phyloP scores from a whole-genome alignment of 1,140 invertebrate genomes.

The Tyrophagus putrescentiae region DNA sequence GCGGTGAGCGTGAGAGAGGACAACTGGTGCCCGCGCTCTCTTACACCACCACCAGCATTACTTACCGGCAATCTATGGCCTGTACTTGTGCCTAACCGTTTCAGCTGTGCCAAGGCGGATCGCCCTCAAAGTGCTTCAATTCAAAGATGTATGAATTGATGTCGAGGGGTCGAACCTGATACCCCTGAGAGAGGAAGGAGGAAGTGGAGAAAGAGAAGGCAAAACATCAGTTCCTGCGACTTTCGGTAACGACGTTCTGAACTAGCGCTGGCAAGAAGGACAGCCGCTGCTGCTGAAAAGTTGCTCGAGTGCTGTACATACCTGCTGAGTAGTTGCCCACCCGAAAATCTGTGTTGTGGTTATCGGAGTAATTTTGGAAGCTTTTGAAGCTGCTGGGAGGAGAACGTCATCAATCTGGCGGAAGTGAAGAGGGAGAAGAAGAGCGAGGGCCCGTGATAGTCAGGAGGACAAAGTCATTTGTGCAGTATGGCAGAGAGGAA shows the following conservation, averaged over 20 bases:
- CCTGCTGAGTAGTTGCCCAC: slow-evolving; percentile 18
- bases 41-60: no score
- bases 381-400: background rate
- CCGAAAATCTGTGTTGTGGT: slow-evolving; percentile 14
- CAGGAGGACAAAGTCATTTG: no score
- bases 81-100: background rate
- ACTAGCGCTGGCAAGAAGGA: no score
- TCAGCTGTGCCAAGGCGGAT: slow-evolving; percentile 17
- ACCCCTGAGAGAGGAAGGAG: slow-evolving; percentile 5
- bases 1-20: background rate
- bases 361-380: slow-evolving; percentile 16
- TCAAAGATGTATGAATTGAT: background rate
- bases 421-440: background rate
- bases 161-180: slow-evolving; percentile 13
- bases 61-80: background rate
- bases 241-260: no score
- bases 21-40: no score
- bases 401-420: background rate
- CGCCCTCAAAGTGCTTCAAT: slow-evolving; percentile 9
- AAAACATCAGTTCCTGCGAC: background rate
- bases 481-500: no score
- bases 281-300: no score
- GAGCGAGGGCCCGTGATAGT: background rate
- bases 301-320: no score
- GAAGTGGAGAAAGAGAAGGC: background rate